Evolutionary conservation across 2,797 vertebrate species (phyloP), one percentile per base, ranked within the genome.

Genomic region (Benthosema pterotum): DNA sequence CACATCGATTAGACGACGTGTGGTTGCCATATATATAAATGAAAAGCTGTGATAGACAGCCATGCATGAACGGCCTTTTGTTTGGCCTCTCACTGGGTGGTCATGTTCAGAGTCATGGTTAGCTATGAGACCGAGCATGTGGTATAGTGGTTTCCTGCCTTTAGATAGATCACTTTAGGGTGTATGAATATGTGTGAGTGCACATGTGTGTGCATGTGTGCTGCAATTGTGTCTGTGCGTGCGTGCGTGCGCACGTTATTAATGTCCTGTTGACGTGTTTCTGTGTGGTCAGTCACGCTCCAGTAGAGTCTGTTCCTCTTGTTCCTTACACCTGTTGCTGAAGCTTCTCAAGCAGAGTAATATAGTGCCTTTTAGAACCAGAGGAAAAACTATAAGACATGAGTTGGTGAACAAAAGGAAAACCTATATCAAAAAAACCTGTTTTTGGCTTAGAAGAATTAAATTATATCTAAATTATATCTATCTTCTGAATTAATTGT

Each of bases 21-120:
- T 3, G 3, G 47, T 17, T 62, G 52, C 53, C 49, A 38, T 38
- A 38, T 57, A 16, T 65, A 56, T 16, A 51, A 45, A 60, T 66
- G 28, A 72, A 69, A 68, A 61, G 43, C 43, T 19, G 48, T 38
- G 15, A 48, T 51, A 42, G 49, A 45, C 51, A 63, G 57, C 50
- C 14, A 25, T 52, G 4, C 17, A 58, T 63, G 60, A 71, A 64
- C 53, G 13, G 1, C 32, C 53, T 59, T 69, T 58, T 79, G 72
- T 79, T 87, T 72, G 50, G 19, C 65, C 55, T 79, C 74, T 65
- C 42, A 4, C 28, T 84, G 85, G 88, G 90, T 88, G 88, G 88
- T 86, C 84, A 14, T 47, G 3, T 72, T 66, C 52, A 64, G 62
- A 6, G 1, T 45, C 68, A 60, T 45, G 57, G 57, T 50, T 80